Evolutionary conservation across 2,113 vertebrate species (phyloP), one percentile per base, ranked within the genome.

Genomic region (Stegastes partitus): DNA sequence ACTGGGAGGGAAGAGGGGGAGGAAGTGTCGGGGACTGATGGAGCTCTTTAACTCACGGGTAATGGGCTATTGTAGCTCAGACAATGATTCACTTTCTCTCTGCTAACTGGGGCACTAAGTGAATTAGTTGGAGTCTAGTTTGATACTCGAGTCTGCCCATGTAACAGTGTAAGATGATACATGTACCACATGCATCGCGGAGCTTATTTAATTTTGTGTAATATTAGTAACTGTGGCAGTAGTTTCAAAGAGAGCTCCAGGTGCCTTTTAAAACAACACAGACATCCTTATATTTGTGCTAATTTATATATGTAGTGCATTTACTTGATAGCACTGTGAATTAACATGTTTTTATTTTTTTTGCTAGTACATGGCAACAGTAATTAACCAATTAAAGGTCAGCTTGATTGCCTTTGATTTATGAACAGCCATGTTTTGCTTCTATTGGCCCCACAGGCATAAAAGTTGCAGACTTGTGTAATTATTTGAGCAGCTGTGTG

Each of bases 21-120:
- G 84, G 83, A 75, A 69, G 78, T 78, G 79, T 82, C 37, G 53
- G 61, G 63, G 53, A 77, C 87, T 85, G 84, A 89, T 91, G 85
- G 75, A 89, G 84, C 80, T 90, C 81, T 88, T 91, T 90, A 89
- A 85, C 85, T 91, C 74, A 65, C 53, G 56, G 87, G 76, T 91
- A 91, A 91, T 91, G 75, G 87, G 75, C 74, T 90, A 81, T 88
- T 90, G 86, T 79, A 49, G 77, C 85, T 87, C 88, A 61, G 75
- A 83, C 87, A 72, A 64, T 90, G 76, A 84, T 87, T 89, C 86
- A 68, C 77, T 71, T 81, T 84, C 76, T 81, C 64, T 81, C 86
- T 75, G 74, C 82, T 88, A 89, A 91, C 82, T 79, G 81, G 68
- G 86, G 67, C 82, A 63, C 87, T 80, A 85, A 88, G 84, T 81